These are phyloP conservation scores for Rhabditoides inermis DNA, from an alignment of 2,888 invertebrate species.

Conservation along the genomic window DNA sequence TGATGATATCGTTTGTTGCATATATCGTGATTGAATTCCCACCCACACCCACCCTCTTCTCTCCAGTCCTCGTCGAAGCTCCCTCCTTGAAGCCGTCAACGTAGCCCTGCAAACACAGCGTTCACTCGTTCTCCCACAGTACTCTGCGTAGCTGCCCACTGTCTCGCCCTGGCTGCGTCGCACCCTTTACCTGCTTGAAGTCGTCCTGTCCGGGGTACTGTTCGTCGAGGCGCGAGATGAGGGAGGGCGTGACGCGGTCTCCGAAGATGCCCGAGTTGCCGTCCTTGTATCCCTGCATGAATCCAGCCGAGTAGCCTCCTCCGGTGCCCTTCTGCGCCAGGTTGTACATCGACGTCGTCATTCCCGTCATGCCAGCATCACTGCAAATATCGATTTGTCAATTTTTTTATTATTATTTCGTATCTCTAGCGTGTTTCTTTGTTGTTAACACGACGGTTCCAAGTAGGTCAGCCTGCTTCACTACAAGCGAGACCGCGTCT, in stretches of 20 bases:
- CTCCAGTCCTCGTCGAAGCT: conserved; percentile 29
- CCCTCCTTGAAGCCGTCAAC: conserved; percentile 53
- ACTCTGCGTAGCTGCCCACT: too few relatives aligned
- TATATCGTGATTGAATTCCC: not conserved
- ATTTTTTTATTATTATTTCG: too few relatives aligned
- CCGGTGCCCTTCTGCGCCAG: conserved; percentile 38
- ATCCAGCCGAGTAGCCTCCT: conserved; percentile 51
- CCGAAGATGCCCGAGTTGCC: conserved; percentile 51
- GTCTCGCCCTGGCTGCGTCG: too few relatives aligned
- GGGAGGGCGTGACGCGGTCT: conserved; percentile 48
- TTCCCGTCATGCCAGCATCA: conserved; percentile 50
- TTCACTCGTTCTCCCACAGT: too few relatives aligned
- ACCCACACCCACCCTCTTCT: conserved; percentile 13
- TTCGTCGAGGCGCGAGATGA: conserved; percentile 50
- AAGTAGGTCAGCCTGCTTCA: too few relatives aligned
- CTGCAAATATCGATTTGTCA: conserved; percentile 8
- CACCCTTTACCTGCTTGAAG: too few relatives aligned
- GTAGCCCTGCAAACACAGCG: too few relatives aligned
- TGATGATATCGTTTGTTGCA: too few relatives aligned
- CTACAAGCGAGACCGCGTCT: not conserved
- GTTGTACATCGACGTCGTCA: conserved; percentile 52
- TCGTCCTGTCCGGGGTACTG: conserved; percentile 52
- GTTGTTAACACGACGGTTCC: too few relatives aligned
- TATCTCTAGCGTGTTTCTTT: too few relatives aligned
- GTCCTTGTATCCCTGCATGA: conserved; percentile 52